Percentiles rank a stretch among this genome's conserved stretches.
Evolutionary conservation across 2,888 invertebrate species (phyloP).

Genomic region (Drosophila prostipennis): DNA sequence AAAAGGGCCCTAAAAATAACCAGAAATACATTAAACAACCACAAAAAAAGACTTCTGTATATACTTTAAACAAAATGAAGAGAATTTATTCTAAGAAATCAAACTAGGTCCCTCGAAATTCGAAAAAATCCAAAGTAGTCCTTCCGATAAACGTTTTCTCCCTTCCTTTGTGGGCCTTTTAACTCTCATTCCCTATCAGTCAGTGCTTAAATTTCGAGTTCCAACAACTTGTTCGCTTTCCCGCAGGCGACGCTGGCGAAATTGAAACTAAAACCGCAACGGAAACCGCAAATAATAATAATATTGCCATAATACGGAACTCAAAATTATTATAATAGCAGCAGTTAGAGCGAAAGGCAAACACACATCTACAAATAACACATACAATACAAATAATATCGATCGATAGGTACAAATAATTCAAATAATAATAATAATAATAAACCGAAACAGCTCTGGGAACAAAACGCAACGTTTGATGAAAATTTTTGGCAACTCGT

Average conservation of each 20-base stretch:
- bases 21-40: not conserved
- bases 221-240: constrained; percentile 34
- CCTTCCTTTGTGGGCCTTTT: too few relatives aligned
- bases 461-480: constrained; percentile 43
- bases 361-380: constrained; percentile 6
- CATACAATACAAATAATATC: constrained; percentile 8
- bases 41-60: not conserved
- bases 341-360: constrained; percentile 26
- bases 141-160: not conserved
- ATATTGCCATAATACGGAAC: constrained; percentile 24
- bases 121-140: not conserved
- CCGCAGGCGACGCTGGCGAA: constrained; percentile 44
- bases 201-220: not conserved
- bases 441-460: constrained; percentile 42
- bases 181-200: not conserved
- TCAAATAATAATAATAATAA: constrained; percentile 4
- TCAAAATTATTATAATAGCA: constrained; percentile 25
- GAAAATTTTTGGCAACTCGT: constrained; percentile 47
- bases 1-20: not conserved
- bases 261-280: constrained; percentile 47
- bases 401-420: not conserved
- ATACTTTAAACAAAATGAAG: too few relatives aligned
- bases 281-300: constrained; percentile 36
- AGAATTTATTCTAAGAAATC: too few relatives aligned
- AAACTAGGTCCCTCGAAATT: too few relatives aligned